Evolutionary conservation across 2,888 invertebrate species (phyloP), one percentile per base, ranked within the genome.

Genomic region (Mythimna pallens): DNA sequence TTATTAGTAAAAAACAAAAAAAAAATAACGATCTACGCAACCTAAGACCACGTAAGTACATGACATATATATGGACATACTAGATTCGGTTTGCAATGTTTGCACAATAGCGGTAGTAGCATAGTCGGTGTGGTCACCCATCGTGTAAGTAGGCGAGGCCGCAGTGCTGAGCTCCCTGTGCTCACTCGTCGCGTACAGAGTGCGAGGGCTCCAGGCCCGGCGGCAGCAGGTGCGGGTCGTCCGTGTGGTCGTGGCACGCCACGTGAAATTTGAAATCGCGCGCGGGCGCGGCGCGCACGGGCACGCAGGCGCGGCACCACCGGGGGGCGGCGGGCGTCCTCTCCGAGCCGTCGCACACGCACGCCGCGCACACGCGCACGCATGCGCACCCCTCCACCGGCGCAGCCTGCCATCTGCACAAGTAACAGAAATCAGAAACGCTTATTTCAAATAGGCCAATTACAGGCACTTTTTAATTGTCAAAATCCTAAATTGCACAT

Each of bases 221-320:
- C 25, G 91, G 89, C 82, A 88, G 73, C 14, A 91, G 86, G 20
- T 67, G 81, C 20, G 76, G 17, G 80, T 91, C 90, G 78, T 90
- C 91, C 8, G 92, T 92, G 85, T 89, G 80, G 88, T 92, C 93
- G 85, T 90, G 91, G 50, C 63, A 14, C 8, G 75, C 43, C 43
- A 30, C 52, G 58, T 73, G 83, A 69, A 88, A 89, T 82, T 84
- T 86, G 80, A 72, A 72, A 87, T 90, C 90, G 12, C 90, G 90
- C 72, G 89, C 52, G 57, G 91, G 87, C 30, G 74, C 14, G 20
- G 89, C 91, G 72, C 88, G 86, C 73, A 87, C 89, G 8, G 62
- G 20, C 67, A 84, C 82, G 58, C 36, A 64, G 47, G 87, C 87
- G 69, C 86, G 75, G 85, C 91, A 89, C 92, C 89, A 89, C 57